A percentile compares a stretch with the other conserved stretches of the same genome.
phyloP scores from a whole-genome alignment of 2,888 invertebrate species.

The Acanthoscelides obtectus region DNA sequence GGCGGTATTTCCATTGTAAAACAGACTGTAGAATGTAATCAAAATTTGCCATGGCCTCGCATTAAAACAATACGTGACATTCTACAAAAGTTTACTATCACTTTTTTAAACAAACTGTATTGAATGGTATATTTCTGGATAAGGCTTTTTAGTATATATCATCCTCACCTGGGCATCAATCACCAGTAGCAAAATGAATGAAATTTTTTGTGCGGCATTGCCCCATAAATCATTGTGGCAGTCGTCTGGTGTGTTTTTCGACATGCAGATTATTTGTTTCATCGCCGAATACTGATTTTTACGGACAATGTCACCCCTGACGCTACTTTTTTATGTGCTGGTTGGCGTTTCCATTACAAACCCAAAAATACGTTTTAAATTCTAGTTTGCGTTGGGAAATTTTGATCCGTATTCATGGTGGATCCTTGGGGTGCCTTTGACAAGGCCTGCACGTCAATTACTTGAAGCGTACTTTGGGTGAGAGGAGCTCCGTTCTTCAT shows the following conservation, averaged over 20 bases:
- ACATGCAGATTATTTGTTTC: neutral
- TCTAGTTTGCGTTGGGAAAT: neutral
- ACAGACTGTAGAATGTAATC: no score
- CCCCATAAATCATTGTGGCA: neutral
- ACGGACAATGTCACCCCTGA: neutral
- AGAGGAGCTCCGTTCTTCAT: no score
- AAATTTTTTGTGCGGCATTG: neutral
- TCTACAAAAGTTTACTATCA: no score
- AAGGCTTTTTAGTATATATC: neutral
- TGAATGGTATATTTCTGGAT: neutral
- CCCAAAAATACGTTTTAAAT: neutral
- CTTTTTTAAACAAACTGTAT: no score
- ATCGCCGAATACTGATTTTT: neutral
- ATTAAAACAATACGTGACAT: no score
- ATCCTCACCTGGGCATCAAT: neutral
- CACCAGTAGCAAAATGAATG: neutral
- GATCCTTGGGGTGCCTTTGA: no score
- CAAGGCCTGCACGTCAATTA: no score
- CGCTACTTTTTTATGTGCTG: neutral
- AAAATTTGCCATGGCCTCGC: no score
- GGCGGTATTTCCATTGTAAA: no score
- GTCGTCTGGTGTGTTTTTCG: neutral
- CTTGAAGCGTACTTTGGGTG: no score
- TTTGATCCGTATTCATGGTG: no score
- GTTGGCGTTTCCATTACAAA: neutral